Evolutionary conservation across 2,797 vertebrate species (phyloP).

Genomic region (Botia kubotai): DNA sequence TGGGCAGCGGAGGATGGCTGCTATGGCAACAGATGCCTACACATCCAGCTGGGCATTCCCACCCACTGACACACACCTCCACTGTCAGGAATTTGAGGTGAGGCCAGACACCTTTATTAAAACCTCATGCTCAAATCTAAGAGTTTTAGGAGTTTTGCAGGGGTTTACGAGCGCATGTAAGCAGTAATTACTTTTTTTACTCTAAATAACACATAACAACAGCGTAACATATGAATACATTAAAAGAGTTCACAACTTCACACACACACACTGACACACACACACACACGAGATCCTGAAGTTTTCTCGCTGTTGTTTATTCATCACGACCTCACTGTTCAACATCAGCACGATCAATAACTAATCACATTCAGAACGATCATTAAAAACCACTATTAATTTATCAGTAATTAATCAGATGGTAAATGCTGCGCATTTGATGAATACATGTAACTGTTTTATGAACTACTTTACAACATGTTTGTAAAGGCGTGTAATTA

Average conservation of each 20-base stretch:
- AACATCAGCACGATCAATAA: too few relatives aligned
- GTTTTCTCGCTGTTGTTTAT: too few relatives aligned
- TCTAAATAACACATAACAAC: too few relatives aligned
- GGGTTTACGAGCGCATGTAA: not conserved
- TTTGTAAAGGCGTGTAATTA: not conserved
- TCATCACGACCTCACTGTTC: too few relatives aligned
- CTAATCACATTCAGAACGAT: too few relatives aligned
- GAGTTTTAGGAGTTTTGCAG: not conserved
- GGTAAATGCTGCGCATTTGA: not conserved
- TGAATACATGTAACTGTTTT: not conserved
- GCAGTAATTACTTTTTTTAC: not conserved
- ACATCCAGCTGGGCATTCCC: slow-evolving; percentile 53
- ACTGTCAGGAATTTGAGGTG: slow-evolving; percentile 6
- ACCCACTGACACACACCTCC: slow-evolving; percentile 46
- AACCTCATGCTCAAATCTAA: not conserved
- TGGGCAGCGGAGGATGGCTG: slow-evolving; percentile 54
- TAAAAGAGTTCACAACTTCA: too few relatives aligned
- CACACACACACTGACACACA: too few relatives aligned
- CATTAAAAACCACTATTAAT: too few relatives aligned
- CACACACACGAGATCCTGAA: too few relatives aligned
- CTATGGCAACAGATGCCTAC: slow-evolving; percentile 60
- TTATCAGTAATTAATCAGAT: too few relatives aligned
- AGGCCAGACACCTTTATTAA: slow-evolving; percentile 15
- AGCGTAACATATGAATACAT: too few relatives aligned
- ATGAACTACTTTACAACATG: not conserved